phyloP scores from a whole-genome alignment of 1,140 invertebrate species.

The Drosophila orosa region DNA sequence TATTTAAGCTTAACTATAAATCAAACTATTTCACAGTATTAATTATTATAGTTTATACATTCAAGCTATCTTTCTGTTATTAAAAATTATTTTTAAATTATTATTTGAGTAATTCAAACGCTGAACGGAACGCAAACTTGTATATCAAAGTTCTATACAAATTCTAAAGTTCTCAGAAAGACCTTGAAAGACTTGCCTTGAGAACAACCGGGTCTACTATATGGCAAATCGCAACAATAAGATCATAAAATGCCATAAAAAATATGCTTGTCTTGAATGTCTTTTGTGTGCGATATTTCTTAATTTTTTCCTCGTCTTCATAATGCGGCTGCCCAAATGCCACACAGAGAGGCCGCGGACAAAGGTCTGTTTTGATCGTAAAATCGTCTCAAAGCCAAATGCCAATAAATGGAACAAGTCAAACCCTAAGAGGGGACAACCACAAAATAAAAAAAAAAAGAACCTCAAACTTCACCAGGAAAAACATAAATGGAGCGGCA shows the following conservation, averaged over 20 bases:
- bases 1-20: no score
- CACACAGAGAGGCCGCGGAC: constrained; percentile 38
- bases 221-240: constrained; percentile 24
- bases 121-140: not conserved
- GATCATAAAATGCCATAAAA: constrained; percentile 36
- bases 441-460: constrained; percentile 7
- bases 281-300: constrained; percentile 40
- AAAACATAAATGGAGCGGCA: constrained; percentile 71
- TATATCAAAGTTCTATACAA: not conserved
- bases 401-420: constrained; percentile 59
- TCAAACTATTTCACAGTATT: no score
- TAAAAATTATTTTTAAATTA: not conserved
- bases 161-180: not conserved
- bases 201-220: constrained; percentile 10
- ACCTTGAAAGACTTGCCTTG: constrained; percentile 12
- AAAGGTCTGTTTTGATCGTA: constrained; percentile 46
- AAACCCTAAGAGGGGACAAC: constrained; percentile 4
- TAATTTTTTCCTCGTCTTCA: constrained; percentile 24
- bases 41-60: no score
- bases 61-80: no score
- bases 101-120: not conserved
- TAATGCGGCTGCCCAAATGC: constrained; percentile 33
- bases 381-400: constrained; percentile 61
- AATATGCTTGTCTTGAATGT: constrained; percentile 32
- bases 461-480: not conserved